Base-by-base conservation (phyloP, 2,113 vertebrate species). In the Sinocyclocheilus grahami region DNA sequence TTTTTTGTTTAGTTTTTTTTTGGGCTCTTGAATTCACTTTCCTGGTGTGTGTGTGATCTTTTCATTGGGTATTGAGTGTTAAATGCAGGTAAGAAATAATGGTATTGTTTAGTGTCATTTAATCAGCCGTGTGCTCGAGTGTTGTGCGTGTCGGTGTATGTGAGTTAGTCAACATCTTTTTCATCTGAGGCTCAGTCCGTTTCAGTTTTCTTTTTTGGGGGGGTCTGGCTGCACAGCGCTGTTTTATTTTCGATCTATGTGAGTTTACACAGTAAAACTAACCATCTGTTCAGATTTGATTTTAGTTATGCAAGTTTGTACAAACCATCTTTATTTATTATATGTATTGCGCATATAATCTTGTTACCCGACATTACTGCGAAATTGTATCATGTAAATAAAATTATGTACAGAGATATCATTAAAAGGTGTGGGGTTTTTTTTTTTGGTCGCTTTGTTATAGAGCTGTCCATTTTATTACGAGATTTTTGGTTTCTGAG, bases 341-440 rank as follows among this genome's bases (percentile, higher is more conserved):
- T 97, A 96, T 96, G 97, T 97, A 97, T 96, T 97, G 96, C 90
- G 89, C 94, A 96, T 93, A 94, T 96, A 97, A 95, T 96, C 95
- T 94, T 95, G 94, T 95, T 96, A 94, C 90, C 82, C 90, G 92
- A 94, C 96, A 95, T 96, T 91, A 95, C 95, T 96, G 93, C 95
- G 95, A 92, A 97, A 95, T 95, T 96, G 96, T 97, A 97, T 96
- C 95, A 96, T 97, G 97, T 98, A 97, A 98, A 99, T 98, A 98
- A 97, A 95, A 95, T 95, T 88, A 95, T 97, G 97, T 97, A 97
- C 96, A 97, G 96, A 96, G 95, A 96, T 89, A 86, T 88, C 80
- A 87, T 72, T 12, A 74, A 51, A 14, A 69, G 13, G 24, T 13
- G 16, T 78, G 13, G 1, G 39, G 6, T 39, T 39, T 39, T 37